Percentiles rank a stretch among this genome's conserved stretches.
Evolutionary conservation across 53 echinoderm and acorn worm species (phyloP).

Genomic region (Pentamera pediparva): DNA sequence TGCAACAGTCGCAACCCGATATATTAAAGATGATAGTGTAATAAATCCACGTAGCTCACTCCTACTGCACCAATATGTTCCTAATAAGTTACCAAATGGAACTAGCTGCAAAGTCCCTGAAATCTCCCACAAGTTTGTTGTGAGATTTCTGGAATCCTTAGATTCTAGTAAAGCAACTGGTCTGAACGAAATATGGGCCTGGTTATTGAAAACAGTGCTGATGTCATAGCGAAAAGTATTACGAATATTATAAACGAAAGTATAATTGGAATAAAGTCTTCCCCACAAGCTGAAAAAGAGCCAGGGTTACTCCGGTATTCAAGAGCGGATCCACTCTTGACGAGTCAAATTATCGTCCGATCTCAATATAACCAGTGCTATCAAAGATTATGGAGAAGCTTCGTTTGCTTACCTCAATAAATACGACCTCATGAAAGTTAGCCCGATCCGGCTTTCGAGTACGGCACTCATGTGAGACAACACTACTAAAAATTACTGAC

Average conservation of each 20-base stretch:
- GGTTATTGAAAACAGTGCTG: not conserved
- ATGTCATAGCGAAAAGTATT: not conserved
- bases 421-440: no score
- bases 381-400: slow-evolving; percentile 3
- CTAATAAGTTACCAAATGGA: not conserved
- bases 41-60: not conserved
- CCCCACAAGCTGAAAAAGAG: not conserved
- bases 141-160: not conserved
- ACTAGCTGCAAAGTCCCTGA: not conserved
- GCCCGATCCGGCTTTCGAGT: no score
- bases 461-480: not conserved
- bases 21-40: not conserved
- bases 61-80: not conserved
- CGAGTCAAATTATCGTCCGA: not conserved
- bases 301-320: not conserved
- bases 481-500: no score
- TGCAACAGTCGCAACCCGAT: not conserved
- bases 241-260: not conserved
- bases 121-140: not conserved
- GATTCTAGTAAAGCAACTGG: not conserved
- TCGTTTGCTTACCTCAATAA: not conserved
- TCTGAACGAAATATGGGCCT: not conserved
- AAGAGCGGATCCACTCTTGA: not conserved
- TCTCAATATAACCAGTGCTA: not conserved
- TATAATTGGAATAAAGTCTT: not conserved